A percentile compares a stretch with the other conserved stretches of the same genome.
Evolutionary conservation across 2,888 invertebrate species (phyloP).

Genomic region (Rhabditoides inermis): DNA sequence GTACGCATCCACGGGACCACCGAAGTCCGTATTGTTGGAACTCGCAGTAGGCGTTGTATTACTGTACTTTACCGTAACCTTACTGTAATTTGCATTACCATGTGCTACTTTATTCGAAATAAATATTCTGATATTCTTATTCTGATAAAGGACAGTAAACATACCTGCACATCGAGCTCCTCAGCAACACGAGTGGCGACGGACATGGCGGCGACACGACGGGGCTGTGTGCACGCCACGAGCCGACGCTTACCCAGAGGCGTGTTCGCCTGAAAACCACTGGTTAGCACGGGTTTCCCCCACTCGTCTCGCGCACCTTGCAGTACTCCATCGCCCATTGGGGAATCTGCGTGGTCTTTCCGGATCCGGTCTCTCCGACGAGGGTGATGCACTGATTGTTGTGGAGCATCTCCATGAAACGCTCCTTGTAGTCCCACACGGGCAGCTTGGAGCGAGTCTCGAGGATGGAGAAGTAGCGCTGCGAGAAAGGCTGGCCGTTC

Average conservation of each 20-base stretch:
- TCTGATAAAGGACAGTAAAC: too few relatives aligned
- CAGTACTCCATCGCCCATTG: slow-evolving; percentile 67
- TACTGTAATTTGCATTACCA: too few relatives aligned
- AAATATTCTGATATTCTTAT: neutral
- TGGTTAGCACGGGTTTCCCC: slow-evolving; percentile 3
- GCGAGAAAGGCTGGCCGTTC: slow-evolving; percentile 75
- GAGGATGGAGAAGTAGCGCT: slow-evolving; percentile 77
- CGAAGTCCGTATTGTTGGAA: too few relatives aligned
- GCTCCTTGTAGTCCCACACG: slow-evolving; percentile 89
- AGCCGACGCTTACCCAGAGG: slow-evolving; percentile 59
- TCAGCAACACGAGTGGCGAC: slow-evolving; percentile 97
- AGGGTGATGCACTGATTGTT: slow-evolving; percentile 69
- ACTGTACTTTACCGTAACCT: too few relatives aligned
- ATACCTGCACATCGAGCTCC: slow-evolving; percentile 85
- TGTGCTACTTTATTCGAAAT: too few relatives aligned
- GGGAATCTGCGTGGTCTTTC: slow-evolving; percentile 96
- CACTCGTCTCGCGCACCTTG: too few relatives aligned
- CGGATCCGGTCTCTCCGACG: slow-evolving; percentile 98
- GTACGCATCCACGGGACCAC: too few relatives aligned
- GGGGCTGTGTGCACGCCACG: slow-evolving; percentile 91
- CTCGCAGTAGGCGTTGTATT: too few relatives aligned
- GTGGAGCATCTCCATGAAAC: slow-evolving; percentile 86
- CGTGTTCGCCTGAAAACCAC: neutral
- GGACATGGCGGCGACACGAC: slow-evolving; percentile 97
- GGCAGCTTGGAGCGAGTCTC: slow-evolving; percentile 82